phyloP scores from a whole-genome alignment of 2,888 invertebrate species.

The Schizotus pectinicornis region DNA sequence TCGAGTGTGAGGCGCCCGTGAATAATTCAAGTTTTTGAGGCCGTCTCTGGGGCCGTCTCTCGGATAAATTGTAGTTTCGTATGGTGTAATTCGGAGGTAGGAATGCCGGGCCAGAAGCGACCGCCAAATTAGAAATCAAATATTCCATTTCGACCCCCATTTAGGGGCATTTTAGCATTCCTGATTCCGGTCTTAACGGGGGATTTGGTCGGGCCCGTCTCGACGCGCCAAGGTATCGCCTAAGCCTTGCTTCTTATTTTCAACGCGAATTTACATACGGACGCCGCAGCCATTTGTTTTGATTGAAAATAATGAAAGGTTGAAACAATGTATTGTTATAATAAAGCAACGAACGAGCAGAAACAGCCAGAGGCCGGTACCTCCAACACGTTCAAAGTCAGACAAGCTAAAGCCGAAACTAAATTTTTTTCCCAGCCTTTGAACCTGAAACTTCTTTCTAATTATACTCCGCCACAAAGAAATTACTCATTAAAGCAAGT shows the following conservation, averaged over 20 bases:
- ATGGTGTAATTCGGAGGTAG: constrained; percentile 22
- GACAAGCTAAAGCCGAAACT: too few species aligned
- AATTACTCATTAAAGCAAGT: too few species aligned
- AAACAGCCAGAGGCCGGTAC: too few species aligned
- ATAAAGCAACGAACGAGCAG: too few species aligned
- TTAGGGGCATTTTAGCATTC: constrained; percentile 42
- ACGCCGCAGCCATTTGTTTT: constrained; percentile 14
- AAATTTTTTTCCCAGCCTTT: too few species aligned
- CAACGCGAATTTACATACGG: constrained; percentile 19
- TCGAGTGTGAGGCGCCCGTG: background rate
- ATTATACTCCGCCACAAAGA: too few species aligned
- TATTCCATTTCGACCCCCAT: constrained; percentile 47
- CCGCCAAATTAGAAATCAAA: constrained; percentile 47
- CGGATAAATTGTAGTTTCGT: constrained; percentile 1
- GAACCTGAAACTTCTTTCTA: too few species aligned
- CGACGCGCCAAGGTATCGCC: constrained; percentile 29
- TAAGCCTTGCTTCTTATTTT: constrained; percentile 28
- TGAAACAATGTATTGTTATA: too few species aligned
- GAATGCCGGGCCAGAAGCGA: constrained; percentile 28
- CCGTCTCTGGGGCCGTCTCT: background rate
- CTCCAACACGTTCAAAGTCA: too few species aligned
- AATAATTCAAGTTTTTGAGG: constrained; percentile 6
- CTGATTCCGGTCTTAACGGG: constrained; percentile 44
- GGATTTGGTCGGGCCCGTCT: constrained; percentile 30
- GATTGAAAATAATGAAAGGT: constrained; percentile 22